Percentiles rank a stretch among this genome's conserved stretches.
phyloP scores from a whole-genome alignment of 1,140 invertebrate genomes.

The Nylanderia fulva region DNA sequence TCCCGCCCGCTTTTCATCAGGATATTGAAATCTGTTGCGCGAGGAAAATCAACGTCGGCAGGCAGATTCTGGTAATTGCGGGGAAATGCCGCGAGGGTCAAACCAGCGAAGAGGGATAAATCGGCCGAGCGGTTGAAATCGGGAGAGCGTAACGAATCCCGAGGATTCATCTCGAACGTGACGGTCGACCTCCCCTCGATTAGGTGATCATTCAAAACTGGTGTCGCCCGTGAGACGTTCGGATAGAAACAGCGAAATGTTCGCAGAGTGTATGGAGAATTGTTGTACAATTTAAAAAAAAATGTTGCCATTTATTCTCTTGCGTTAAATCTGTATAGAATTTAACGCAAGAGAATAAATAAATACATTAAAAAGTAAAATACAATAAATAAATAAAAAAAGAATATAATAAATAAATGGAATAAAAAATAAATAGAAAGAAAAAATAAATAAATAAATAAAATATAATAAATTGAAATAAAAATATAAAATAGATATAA shows the following conservation, averaged over 20 bases:
- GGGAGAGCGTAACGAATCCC: conserved; percentile 50
- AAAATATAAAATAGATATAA: not conserved
- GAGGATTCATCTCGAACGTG: conserved; percentile 39
- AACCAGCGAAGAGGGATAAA: conserved; percentile 27
- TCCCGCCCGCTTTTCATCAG: conserved; percentile 31
- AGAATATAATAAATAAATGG: no score
- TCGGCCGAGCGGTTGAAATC: conserved; percentile 2
- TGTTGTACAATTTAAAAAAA: conserved; percentile 5
- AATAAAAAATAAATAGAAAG: no score
- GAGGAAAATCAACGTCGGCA: conserved; percentile 55
- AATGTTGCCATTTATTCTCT: not conserved
- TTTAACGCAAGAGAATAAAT: no score
- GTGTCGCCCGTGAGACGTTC: conserved; percentile 5
- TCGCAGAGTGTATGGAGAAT: not conserved
- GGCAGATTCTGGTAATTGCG: conserved; percentile 40
- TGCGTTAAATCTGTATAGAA: no score
- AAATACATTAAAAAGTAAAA: no score
- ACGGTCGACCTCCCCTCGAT: conserved; percentile 22
- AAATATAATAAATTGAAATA: not conserved
- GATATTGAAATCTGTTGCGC: conserved; percentile 57
- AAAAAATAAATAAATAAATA: no score
- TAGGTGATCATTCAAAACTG: conserved; percentile 48
- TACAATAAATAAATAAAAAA: no score
- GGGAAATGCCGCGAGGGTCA: conserved; percentile 16
- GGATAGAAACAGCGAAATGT: conserved; percentile 18